Conservation (phyloP, 2,888 invertebrate species). For the Itoplectis maculator region DNA sequence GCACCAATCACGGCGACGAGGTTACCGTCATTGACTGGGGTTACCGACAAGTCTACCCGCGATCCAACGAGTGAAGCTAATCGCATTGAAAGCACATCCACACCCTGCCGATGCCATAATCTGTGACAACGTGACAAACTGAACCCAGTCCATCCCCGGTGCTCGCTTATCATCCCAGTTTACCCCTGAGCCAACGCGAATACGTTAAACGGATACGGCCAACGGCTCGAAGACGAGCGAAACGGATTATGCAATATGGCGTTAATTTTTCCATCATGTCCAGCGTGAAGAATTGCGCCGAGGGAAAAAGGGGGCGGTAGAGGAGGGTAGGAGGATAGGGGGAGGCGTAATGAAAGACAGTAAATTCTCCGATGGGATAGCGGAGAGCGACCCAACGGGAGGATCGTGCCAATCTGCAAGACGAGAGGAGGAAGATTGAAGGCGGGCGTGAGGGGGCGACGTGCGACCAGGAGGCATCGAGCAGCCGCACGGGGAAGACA, state of each 20-base stretch:
- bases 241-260: constrained; percentile 7
- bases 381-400: constrained; percentile 8
- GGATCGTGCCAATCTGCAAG: constrained; percentile 34
- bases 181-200: neutral
- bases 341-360: constrained; percentile 16
- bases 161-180: neutral
- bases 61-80: too few relatives aligned
- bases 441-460: constrained; percentile 31
- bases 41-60: too few relatives aligned
- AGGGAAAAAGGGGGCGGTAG: neutral
- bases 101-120: neutral
- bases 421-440: constrained; percentile 48
- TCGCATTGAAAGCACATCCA: too few relatives aligned
- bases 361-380: constrained; percentile 32
- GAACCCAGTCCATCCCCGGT: neutral
- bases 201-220: neutral
- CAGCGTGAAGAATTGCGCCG: constrained; percentile 14
- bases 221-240: neutral
- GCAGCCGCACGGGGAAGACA: neutral
- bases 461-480: constrained; percentile 21
- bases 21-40: too few relatives aligned
- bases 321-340: neutral
- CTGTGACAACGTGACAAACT: neutral
- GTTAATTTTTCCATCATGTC: constrained; percentile 21
- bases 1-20: too few relatives aligned